These are phyloP conservation scores for Psittacula cyanocephala DNA, from an alignment of 2,113 vertebrate species.

Conservation along the genomic window DNA sequence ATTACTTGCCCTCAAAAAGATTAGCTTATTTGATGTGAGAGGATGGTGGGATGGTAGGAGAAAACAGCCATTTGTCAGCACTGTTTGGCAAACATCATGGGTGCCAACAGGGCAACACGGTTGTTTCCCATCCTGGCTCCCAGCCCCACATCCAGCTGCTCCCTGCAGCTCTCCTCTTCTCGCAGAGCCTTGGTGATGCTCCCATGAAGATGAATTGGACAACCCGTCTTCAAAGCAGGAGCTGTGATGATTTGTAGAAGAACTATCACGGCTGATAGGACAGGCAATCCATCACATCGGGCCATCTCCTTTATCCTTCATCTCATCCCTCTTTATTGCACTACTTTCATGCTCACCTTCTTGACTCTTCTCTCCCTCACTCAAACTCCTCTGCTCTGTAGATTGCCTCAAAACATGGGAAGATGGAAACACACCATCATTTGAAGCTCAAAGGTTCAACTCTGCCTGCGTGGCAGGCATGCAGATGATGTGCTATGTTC, in stretches of 20 bases:
- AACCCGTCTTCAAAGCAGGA: neutral
- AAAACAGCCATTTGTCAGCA: accelerated
- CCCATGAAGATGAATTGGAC: neutral
- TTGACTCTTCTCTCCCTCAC: neutral
- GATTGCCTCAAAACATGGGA: neutral
- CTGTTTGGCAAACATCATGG: accelerated
- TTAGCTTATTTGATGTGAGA: neutral
- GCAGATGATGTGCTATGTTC: accelerated
- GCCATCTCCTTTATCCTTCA: neutral
- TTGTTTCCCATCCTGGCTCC: neutral
- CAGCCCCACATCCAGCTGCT: neutral
- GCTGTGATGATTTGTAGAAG: neutral
- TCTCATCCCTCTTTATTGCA: neutral
- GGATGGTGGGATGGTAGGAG: accelerated
- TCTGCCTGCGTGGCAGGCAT: neutral
- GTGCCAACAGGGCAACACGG: neutral
- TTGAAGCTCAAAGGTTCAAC: neutral
- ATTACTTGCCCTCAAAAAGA: neutral
- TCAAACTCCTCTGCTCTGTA: neutral
- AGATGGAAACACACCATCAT: accelerated
- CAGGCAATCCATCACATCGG: neutral
- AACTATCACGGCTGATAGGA: neutral
- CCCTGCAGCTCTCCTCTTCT: neutral
- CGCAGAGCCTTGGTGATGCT: neutral
- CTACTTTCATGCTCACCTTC: neutral